Evolutionary conservation across 92 coral and sea anemone species (phyloP), one percentile per base, ranked within the genome.

Genomic region (Virgularia gustaviana): DNA sequence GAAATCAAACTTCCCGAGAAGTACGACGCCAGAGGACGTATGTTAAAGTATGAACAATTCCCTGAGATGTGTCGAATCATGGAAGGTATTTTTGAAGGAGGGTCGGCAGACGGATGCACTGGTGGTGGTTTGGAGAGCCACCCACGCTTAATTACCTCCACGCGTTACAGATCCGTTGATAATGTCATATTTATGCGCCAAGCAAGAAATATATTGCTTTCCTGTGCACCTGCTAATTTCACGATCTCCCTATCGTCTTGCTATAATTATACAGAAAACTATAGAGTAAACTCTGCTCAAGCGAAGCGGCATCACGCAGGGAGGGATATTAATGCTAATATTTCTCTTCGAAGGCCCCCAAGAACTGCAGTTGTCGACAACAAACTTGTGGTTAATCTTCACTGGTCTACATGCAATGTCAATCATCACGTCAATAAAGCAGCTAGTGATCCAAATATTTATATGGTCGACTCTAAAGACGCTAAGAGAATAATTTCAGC

Each of bases 281-380:
- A 55, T 23, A 83, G 75, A 72, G 60, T 71, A 51, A 83, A 83
- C 37, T 71, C 87, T 1, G 4, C 53, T 1, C 65, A 83, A 43
- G 78, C 84, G 23, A 72, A 67, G 51, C 35, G 88, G 12, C 83
- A 85, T 64, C 87, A 82, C 35, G 75, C 79, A 4, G 85, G 87
- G 11, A 57, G 64, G 29, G 57, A 36, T 6, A 63, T 86, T 0
- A 86, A 82, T 52, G 90, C 90, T 1, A 63, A 73, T 12, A 75
- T 86, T 9, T 82, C 82, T 31, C 36, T 86, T 10, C 84, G 68
- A 15, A 57, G 43, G 9, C 62, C 86, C 2, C 81, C 90, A 24
- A 36, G 86, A 6, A 66, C 73, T 51, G 84, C 86, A n/a, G 76
- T 68, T 12, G 75, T 63, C 1, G 70, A 63, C 24, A 65, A 86